Conservation (phyloP, 2,888 invertebrate species). For the Trichacis sp. region DNA sequence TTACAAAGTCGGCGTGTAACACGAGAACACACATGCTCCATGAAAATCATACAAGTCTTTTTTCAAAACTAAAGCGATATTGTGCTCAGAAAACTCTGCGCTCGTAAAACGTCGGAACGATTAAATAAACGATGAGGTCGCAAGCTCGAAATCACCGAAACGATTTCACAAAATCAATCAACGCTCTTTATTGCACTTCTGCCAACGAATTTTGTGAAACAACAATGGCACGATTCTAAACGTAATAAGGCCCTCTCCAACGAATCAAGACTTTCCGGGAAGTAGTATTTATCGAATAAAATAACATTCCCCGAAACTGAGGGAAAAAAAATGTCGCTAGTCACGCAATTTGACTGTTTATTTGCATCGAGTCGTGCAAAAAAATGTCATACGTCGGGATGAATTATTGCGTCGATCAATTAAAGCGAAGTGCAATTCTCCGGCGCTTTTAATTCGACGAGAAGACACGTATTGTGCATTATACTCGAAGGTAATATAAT, state of each 20-base stretch:
- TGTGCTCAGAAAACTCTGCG: slow-evolving; percentile 30
- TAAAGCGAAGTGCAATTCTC: slow-evolving; percentile 12
- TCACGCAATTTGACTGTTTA: neutral
- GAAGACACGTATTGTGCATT: slow-evolving; percentile 21
- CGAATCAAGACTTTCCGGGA: slow-evolving; percentile 22
- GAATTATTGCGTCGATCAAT: neutral
- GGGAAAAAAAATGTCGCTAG: no score
- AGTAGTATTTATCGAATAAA: slow-evolving; percentile 25
- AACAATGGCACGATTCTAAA: slow-evolving; percentile 32
- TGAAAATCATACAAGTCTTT: slow-evolving; percentile 11
- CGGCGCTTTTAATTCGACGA: slow-evolving; percentile 24
- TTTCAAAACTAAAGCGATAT: slow-evolving; percentile 6
- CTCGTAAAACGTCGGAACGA: slow-evolving; percentile 40
- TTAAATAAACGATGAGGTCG: slow-evolving; percentile 31
- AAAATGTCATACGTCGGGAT: neutral
- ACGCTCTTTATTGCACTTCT: slow-evolving; percentile 30
- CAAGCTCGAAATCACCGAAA: slow-evolving; percentile 38
- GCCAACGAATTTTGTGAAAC: slow-evolving; percentile 18
- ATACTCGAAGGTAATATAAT: slow-evolving; percentile 30
- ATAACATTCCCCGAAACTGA: neutral
- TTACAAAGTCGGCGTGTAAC: slow-evolving; percentile 2
- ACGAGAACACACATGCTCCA: slow-evolving; percentile 12
- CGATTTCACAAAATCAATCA: slow-evolving; percentile 43
- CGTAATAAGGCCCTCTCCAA: slow-evolving; percentile 32
- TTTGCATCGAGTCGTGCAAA: no score